phyloP scores from a whole-genome alignment of 2,113 vertebrate genomes.

The Orcinus orca region DNA sequence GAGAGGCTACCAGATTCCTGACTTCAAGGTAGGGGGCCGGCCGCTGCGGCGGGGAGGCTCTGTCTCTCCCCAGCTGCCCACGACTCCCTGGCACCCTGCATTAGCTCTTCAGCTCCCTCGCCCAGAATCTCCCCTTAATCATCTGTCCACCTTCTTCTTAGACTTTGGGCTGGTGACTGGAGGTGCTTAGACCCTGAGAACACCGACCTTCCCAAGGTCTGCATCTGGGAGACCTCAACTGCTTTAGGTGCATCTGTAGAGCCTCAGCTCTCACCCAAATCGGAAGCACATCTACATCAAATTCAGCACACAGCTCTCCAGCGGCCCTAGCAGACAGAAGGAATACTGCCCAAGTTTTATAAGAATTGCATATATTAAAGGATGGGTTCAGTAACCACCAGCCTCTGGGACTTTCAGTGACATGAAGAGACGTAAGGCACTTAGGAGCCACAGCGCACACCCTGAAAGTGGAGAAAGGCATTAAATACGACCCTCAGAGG shows the following conservation, averaged over 20 bases:
- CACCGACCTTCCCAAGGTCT: not conserved
- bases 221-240: not conserved
- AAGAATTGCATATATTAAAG: not conserved
- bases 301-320: not conserved
- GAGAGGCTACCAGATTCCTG: slow-evolving; percentile 90
- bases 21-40: slow-evolving; percentile 89
- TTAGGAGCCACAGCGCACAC: not conserved
- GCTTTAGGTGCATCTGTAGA: not conserved
- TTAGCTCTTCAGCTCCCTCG: not conserved
- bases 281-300: not conserved
- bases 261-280: not conserved
- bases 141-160: not conserved
- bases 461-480: not conserved
- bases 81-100: not conserved
- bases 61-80: not conserved
- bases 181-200: not conserved
- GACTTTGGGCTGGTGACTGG: not conserved
- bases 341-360: not conserved
- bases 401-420: not conserved
- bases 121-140: not conserved
- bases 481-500: not conserved
- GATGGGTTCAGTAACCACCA: not conserved
- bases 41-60: rapidly evolving
- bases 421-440: not conserved
- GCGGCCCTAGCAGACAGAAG: not conserved